A percentile compares a stretch with the other conserved stretches of the same genome.
Conservation (phyloP, 2,113 vertebrate genomes). For the Scalopus aquaticus region DNA sequence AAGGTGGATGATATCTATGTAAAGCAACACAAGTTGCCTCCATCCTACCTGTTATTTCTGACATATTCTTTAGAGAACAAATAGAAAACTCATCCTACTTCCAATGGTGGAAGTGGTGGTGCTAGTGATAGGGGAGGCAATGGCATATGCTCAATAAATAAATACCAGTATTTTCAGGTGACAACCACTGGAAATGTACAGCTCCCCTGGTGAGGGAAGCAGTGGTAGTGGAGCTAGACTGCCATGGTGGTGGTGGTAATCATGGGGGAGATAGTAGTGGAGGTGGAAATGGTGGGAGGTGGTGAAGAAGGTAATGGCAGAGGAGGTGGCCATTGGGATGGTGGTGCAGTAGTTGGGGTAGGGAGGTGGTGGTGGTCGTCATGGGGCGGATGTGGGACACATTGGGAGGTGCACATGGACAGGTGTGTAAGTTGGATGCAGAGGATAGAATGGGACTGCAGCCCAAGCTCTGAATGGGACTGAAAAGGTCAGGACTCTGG, state of each 20-base stretch:
- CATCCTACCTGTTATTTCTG: background rate
- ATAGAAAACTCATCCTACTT: background rate
- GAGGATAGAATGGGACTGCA: background rate
- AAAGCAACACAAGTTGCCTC: background rate
- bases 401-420: background rate
- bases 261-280: fast-evolving
- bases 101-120: background rate
- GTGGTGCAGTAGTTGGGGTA: background rate
- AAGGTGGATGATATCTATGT: background rate
- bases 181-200: background rate
- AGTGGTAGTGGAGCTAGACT: background rate
- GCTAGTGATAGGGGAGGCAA: background rate
- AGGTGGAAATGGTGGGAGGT: background rate
- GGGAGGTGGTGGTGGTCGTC: background rate
- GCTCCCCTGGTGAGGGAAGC: background rate
- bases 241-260: background rate
- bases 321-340: background rate
- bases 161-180: background rate
- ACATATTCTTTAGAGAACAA: background rate
- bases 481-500: background rate
- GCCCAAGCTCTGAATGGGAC: background rate
- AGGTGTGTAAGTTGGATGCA: background rate
- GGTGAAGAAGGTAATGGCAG: background rate
- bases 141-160: background rate
- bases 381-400: background rate